Base-by-base conservation (phyloP, 35 echinoderm and acorn worm genomes). In the Strongylocentrotus purpuratus region DNA sequence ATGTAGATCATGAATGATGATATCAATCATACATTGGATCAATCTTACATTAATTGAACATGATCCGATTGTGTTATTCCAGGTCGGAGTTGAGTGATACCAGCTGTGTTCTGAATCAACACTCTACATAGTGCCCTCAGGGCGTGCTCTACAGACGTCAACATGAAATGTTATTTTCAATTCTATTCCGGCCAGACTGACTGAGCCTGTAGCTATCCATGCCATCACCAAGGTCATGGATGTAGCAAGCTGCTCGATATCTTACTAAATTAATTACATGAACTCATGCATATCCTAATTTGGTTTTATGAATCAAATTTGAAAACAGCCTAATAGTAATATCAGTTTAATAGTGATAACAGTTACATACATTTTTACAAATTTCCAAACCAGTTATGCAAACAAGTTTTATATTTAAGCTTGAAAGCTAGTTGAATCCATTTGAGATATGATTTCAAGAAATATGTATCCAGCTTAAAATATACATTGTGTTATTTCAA, bases 161-260 rank as follows among this genome's bases (percentile, higher is more conserved):
- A 78, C 65, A 78, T 28, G 65, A 78, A 78, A 78, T 78, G 65
- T 78, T 78, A 78, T 78, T 78, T 78, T 78, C 65, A 78, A 78
- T 5, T 78, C 65, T 78, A 28, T 78, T 7, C 65, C 25, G n/a
- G 65, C 20, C 65, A 59, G 52, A 59, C 52, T 0, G 50, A 55
- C 8, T 11, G 65, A 78, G 25, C 28, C 25, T 18, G 18, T 78
- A n/a, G 1, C 28, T 22, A 78, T 78, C 20, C 7, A 78, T 78
- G 20, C 65, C 25, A 78, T n/a, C 3, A 78, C n/a, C 65, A 78
- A 78, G 65, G 65, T n/a, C 65, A n/a, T 22, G 65, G 0, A n/a
- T 78, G 28, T 78, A 8, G 28, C 65, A 78, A 78, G 2, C 65
- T 78, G 65, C 20, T 78, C 25, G n/a, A 18, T n/a, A 28, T 22